A percentile compares a stretch with the other conserved stretches of the same genome.
Conservation (phyloP, 1,140 invertebrate species). For the Reticulitermes speratus region DNA sequence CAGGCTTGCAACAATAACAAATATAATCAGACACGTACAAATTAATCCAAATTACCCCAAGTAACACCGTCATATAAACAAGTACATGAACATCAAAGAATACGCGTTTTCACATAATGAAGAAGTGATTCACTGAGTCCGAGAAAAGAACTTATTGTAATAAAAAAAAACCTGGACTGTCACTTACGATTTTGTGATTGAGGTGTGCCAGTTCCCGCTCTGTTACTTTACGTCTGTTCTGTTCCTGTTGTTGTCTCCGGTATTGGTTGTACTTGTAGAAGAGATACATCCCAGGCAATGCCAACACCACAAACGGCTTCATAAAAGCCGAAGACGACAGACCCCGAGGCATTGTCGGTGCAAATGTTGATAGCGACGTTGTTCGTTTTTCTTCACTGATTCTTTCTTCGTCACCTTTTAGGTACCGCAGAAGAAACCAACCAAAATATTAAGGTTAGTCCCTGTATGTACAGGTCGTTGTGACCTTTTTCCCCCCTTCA, state of each 20-base stretch:
- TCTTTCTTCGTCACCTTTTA: not conserved
- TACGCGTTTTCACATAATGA: too few species aligned
- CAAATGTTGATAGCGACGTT: not conserved
- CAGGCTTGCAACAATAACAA: too few species aligned
- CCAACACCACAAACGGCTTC: conserved; percentile 77
- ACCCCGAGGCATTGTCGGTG: conserved; percentile 56
- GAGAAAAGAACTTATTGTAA: too few species aligned
- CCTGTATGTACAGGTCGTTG: not conserved
- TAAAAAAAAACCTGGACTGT: not conserved
- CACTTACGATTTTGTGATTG: conserved; percentile 88
- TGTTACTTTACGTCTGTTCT: conserved; percentile 73
- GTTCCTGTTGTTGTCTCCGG: conserved; percentile 77
- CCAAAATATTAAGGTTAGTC: not conserved
- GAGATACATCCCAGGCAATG: conserved; percentile 83
- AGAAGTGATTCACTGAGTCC: too few species aligned
- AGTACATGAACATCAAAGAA: too few species aligned
- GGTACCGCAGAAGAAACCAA: not conserved
- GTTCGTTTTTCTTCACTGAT: not conserved
- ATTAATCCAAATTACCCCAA: too few species aligned
- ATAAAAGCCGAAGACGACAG: conserved; percentile 62
- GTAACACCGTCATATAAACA: too few species aligned
- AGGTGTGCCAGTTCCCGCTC: conserved; percentile 81
- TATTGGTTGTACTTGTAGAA: conserved; percentile 89
- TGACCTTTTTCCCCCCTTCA: not conserved
- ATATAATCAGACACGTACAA: too few species aligned